Conservation (phyloP, 1,140 invertebrate genomes). For the Manduca sexta region DNA sequence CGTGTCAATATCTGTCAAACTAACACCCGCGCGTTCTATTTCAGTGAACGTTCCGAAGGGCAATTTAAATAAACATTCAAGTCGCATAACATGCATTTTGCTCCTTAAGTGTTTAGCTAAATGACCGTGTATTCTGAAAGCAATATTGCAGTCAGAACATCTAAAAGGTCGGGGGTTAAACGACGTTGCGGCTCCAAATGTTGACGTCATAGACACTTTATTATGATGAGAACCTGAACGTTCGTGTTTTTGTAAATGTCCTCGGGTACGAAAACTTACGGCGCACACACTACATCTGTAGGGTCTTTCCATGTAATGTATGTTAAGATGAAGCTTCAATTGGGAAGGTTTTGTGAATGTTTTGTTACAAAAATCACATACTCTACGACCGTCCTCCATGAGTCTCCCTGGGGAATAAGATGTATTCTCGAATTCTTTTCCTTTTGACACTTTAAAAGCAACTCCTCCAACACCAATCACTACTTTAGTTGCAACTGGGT, state of each 20-base stretch:
- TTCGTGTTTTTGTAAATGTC: constrained; percentile 94
- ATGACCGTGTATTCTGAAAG: constrained; percentile 96
- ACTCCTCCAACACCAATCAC: constrained; percentile 70
- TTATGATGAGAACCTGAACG: constrained; percentile 92
- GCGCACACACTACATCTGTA: constrained; percentile 93
- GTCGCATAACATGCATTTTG: constrained; percentile 96
- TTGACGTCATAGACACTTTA: constrained; percentile 91
- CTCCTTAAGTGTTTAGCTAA: constrained; percentile 96
- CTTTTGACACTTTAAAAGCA: constrained; percentile 64
- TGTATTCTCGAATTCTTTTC: constrained; percentile 58
- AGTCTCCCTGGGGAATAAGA: constrained; percentile 69
- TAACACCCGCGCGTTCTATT: constrained; percentile 91
- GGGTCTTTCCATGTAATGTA: constrained; percentile 95
- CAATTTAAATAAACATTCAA: constrained; percentile 93
- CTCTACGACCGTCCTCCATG: constrained; percentile 85
- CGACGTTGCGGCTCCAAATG: constrained; percentile 87
- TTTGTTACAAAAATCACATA: constrained; percentile 93
- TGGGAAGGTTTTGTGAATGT: constrained; percentile 93
- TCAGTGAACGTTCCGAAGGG: constrained; percentile 97
- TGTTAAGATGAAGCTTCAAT: constrained; percentile 93
- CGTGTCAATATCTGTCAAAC: constrained; percentile 94
- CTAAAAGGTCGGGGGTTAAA: constrained; percentile 95
- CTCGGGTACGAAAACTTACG: constrained; percentile 92
- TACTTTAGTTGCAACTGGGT: constrained; percentile 66
- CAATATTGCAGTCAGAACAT: constrained; percentile 95